Conservation (phyloP, 2,113 vertebrate genomes). For the Leuciscus idus region DNA sequence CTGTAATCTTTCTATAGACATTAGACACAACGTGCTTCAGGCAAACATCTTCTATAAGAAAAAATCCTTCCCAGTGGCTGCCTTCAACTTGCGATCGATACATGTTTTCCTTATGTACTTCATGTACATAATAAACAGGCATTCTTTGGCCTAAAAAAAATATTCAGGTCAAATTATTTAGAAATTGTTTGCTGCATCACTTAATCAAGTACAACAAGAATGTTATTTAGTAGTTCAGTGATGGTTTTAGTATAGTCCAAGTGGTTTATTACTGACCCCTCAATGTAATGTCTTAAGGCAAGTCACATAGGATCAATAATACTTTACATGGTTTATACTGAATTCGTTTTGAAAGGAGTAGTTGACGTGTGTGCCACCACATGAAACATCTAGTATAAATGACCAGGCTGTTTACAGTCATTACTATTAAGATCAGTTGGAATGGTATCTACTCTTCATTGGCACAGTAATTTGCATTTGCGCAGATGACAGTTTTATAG, state of each 20-base stretch:
- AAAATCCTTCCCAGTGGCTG: not conserved
- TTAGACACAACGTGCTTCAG: not conserved
- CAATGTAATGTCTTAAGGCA: not conserved
- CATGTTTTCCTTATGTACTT: not conserved
- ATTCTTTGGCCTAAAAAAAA: not conserved
- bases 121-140: not conserved
- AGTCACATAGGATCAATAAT: not conserved
- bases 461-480: not conserved
- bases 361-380: not conserved
- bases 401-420: not conserved
- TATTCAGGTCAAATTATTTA: not conserved
- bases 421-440: not conserved
- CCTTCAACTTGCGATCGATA: not conserved
- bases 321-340: not conserved
- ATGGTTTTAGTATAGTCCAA: not conserved
- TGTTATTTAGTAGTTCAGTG: not conserved
- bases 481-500: constrained; percentile 10
- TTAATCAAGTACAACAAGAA: not conserved
- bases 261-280: not conserved
- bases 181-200: not conserved
- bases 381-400: not conserved
- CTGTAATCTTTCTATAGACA: constrained; percentile 16
- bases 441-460: not conserved
- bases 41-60: not conserved
- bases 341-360: not conserved